Base-by-base conservation (phyloP, 2,888 invertebrate species). In the Lasius fuliginosus region DNA sequence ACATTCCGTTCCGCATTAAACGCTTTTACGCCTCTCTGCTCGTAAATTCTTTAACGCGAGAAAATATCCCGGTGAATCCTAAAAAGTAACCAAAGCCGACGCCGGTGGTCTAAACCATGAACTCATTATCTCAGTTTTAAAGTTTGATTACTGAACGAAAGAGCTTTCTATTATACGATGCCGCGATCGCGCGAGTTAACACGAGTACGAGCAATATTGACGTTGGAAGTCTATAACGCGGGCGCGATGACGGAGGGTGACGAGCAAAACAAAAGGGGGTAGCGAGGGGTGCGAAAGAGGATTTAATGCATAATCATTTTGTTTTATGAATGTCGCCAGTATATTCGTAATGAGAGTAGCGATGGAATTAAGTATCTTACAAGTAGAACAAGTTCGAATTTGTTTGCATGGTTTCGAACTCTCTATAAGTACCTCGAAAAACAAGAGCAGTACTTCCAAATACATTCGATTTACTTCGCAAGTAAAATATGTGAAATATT, bases 301-400 rank as follows among this genome's bases (percentile, higher is more conserved):
- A 86, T 85, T 90, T 90, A 91, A 90, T 90, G 90, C 90, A 82
- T 87, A 86, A 88, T 85, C 91, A 92, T 90, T 92, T 90, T 88
- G 90, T 90, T 91, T 90, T 87, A 90, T 90, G 89, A 92, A 88
- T 90, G 88, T 85, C 85, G 76, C 87, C 84, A 53, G 49, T 67
- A 83, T 86, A 73, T 71, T 77, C 85, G 85, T 82, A 23, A 23
- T 23, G 23, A 23, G 23, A 23, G 23, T 23, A 23, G 23, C 23
- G 23, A 23, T 23, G 23, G 23, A 23, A 23, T 23, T 23, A 23
- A 23, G 23, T 23, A 23, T 23, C 23, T 23, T 23, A 23, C 23
- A 23, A 23, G 23, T 23, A 23, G 23, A 23, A 23, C 23, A 23
- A 23, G 23, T 23, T 23, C 23, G 23, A 23, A 23, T 23, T 23